These are phyloP conservation scores for Spinus olivaceus DNA, from an alignment of 2,797 vertebrate genomes.

Conservation along the genomic window DNA sequence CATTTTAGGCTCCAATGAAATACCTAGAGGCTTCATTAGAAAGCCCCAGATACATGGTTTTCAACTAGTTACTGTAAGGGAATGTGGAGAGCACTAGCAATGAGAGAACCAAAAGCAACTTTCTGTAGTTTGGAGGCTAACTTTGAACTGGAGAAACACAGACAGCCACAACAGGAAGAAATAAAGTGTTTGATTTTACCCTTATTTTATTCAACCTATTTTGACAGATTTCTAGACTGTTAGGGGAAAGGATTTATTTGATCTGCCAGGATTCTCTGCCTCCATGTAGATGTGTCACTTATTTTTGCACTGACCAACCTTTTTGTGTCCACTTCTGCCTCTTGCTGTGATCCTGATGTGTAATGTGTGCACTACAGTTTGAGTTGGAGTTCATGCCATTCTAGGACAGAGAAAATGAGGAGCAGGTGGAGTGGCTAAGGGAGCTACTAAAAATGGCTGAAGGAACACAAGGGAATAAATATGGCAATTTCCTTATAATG, in stretches of 20 bases:
- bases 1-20: neutral
- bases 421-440: neutral
- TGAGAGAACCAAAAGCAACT: neutral
- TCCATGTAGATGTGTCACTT: neutral
- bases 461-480: neutral
- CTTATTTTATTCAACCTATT: neutral
- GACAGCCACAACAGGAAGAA: neutral
- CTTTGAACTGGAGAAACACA: neutral
- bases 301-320: neutral
- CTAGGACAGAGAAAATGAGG: neutral
- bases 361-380: neutral
- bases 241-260: neutral
- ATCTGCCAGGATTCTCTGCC: neutral
- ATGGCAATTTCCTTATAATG: neutral
- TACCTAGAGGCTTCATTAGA: neutral
- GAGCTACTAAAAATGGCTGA: neutral
- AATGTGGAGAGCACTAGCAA: neutral
- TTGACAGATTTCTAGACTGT: neutral
- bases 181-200: neutral
- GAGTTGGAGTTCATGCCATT: neutral
- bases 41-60: neutral
- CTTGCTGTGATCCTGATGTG: neutral
- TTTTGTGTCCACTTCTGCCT: neutral
- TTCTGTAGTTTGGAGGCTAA: neutral
- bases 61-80: neutral